Percentiles rank a stretch among this genome's conserved stretches.
Conservation (phyloP, 2,888 invertebrate species). For the Sipunculus nudus region DNA sequence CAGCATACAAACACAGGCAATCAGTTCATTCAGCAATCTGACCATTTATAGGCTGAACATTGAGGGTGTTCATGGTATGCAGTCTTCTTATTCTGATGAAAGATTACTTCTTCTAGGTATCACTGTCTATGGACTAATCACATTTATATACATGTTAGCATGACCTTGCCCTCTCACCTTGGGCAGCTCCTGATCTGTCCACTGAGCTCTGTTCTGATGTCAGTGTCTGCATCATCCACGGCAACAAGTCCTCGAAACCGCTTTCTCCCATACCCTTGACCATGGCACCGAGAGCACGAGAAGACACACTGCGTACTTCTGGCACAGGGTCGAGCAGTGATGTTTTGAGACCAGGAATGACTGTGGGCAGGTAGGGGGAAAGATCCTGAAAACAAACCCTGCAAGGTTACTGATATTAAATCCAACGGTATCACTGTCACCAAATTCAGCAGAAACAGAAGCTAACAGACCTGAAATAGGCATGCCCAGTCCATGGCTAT, state of each 20-base stretch:
- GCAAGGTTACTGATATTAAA: not conserved
- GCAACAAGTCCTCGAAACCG: conserved; percentile 93
- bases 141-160: too few relatives aligned
- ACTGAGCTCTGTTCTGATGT: conserved; percentile 95
- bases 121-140: too few relatives aligned
- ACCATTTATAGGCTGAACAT: too few relatives aligned
- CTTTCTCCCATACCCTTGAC: conserved; percentile 96
- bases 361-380: conserved; percentile 92
- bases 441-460: not conserved
- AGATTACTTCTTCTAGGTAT: too few relatives aligned
- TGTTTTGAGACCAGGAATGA: conserved; percentile 95
- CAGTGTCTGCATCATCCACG: conserved; percentile 98
- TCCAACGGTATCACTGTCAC: not conserved
- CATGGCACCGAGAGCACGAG: conserved; percentile 96
- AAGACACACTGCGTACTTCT: conserved; percentile 95
- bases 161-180: conserved; percentile 59
- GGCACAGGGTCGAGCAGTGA: conserved; percentile 97
- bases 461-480: too few relatives aligned
- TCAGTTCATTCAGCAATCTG: too few relatives aligned
- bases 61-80: too few relatives aligned
- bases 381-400: conserved; percentile 76
- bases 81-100: too few relatives aligned
- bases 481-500: too few relatives aligned
- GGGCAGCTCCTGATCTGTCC: conserved; percentile 69
- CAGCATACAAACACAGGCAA: too few relatives aligned